Percentiles rank a stretch among this genome's conserved stretches.
Conservation (phyloP, 1,140 invertebrate genomes). For the Sipha flava region DNA sequence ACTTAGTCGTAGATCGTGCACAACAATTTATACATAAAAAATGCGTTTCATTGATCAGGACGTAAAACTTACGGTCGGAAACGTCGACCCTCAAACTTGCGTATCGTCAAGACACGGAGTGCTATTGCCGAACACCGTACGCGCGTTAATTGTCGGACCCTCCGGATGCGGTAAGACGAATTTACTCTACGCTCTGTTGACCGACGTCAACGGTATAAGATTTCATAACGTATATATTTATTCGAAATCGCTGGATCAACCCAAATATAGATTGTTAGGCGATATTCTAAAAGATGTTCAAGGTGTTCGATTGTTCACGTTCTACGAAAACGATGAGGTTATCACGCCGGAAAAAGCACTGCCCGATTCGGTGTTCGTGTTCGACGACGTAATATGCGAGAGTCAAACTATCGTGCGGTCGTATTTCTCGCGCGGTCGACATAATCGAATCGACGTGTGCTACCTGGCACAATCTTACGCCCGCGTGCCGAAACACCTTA, state of each 20-base stretch:
- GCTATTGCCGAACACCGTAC: slow-evolving; percentile 37
- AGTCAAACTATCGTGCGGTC: no score
- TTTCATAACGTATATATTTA: slow-evolving; percentile 45
- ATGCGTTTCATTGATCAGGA: background rate
- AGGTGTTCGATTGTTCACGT: slow-evolving; percentile 38
- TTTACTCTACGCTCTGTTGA: slow-evolving; percentile 1
- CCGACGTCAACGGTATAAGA: no score
- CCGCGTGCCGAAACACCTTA: no score
- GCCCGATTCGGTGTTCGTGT: slow-evolving; percentile 42
- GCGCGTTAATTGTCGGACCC: slow-evolving; percentile 40
- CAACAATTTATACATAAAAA: background rate
- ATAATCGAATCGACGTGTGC: no score
- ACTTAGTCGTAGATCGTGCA: background rate
- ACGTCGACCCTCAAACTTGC: background rate
- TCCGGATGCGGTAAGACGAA: slow-evolving; percentile 31
- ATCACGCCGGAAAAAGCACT: slow-evolving; percentile 34
- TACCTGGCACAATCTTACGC: no score
- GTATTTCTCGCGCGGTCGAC: no score
- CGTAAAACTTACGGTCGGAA: background rate
- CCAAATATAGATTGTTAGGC: slow-evolving; percentile 41
- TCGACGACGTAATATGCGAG: slow-evolving; percentile 44
- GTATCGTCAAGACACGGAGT: slow-evolving; percentile 30
- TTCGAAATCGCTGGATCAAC: slow-evolving; percentile 36
- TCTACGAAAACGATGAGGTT: slow-evolving; percentile 27
- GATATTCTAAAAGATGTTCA: slow-evolving; percentile 38